Evolutionary conservation across 2,797 vertebrate genomes (phyloP).

Genomic region (Pseudochirops cupreus): DNA sequence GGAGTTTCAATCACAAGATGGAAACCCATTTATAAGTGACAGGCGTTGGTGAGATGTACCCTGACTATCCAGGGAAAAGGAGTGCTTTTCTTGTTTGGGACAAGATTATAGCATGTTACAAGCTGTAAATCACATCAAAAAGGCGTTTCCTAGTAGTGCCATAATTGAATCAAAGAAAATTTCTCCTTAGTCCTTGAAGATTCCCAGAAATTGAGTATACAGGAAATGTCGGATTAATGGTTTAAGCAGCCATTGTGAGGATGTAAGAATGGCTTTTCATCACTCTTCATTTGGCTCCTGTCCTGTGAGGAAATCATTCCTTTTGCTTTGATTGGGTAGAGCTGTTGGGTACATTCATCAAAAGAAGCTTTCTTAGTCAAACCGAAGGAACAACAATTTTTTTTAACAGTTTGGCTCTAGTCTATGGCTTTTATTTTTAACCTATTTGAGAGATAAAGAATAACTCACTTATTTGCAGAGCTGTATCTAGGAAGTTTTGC

Average conservation of each 20-base stretch:
- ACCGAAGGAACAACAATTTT: neutral
- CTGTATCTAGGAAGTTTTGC: neutral
- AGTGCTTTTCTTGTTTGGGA: constrained; percentile 26
- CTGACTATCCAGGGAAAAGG: neutral
- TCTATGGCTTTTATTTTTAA: constrained; percentile 6
- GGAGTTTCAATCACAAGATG: constrained; percentile 64
- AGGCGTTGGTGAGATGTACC: neutral
- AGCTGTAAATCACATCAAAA: constrained; percentile 3
- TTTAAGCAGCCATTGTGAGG: neutral
- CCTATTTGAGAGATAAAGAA: constrained; percentile 31
- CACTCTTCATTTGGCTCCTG: neutral
- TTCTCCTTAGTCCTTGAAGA: constrained; percentile 5
- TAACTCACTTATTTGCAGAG: neutral
- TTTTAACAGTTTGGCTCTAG: neutral
- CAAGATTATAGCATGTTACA: neutral
- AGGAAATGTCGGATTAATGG: neutral
- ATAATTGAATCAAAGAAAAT: neutral
- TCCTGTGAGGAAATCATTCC: neutral
- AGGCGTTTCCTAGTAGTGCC: constrained; percentile 28
- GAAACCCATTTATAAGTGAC: constrained; percentile 46
- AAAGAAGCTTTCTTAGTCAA: neutral
- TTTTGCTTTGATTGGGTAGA: constrained; percentile 24
- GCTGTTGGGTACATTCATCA: constrained; percentile 13
- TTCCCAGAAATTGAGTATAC: neutral
- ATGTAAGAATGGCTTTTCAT: neutral